Percentiles rank a stretch among this genome's conserved stretches.
phyloP scores from a whole-genome alignment of 2,113 vertebrate species.

The Scolopax mira region DNA sequence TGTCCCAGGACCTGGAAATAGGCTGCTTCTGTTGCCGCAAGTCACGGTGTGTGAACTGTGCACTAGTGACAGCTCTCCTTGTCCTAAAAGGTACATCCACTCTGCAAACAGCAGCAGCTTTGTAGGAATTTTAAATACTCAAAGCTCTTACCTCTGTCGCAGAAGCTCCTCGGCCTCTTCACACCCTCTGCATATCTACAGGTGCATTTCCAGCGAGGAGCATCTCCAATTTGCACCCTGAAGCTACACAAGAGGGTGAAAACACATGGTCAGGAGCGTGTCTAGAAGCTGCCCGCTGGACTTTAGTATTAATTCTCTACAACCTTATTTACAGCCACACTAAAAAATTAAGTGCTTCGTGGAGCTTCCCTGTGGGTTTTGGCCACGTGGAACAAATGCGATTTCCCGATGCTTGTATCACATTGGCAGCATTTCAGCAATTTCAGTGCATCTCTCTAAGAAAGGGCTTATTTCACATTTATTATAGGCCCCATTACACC shows the following conservation, averaged over 20 bases:
- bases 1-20: background rate
- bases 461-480: background rate
- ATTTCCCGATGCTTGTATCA: constrained; percentile 35
- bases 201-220: background rate
- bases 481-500: background rate
- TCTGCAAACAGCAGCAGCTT: background rate
- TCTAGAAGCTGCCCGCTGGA: background rate
- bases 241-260: background rate
- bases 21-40: background rate
- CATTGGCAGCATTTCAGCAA: constrained; percentile 14
- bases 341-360: background rate
- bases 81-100: background rate
- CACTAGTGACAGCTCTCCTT: background rate
- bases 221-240: background rate
- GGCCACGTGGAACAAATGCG: constrained; percentile 31
- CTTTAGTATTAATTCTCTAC: background rate
- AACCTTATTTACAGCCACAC: background rate
- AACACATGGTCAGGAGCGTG: background rate
- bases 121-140: background rate
- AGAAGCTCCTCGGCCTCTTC: background rate
- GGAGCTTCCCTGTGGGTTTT: constrained; percentile 32
- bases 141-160: background rate
- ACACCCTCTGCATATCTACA: background rate
- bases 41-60: background rate
- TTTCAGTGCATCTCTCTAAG: constrained; percentile 4